phyloP scores from a whole-genome alignment of 2,797 vertebrate genomes.

The Acrossocheilus fasciatus region DNA sequence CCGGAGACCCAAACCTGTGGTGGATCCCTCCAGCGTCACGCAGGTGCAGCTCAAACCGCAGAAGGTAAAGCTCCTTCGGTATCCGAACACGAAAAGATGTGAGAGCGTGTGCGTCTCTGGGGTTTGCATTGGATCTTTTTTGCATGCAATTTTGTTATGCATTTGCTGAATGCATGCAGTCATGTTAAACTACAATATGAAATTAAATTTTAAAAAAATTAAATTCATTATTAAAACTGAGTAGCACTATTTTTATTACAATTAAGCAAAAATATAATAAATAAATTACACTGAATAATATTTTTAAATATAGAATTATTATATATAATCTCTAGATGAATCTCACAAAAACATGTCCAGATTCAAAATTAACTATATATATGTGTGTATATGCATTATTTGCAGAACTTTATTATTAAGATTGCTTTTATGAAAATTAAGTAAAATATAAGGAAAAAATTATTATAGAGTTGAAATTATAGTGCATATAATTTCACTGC shows the following conservation, averaged over 20 bases:
- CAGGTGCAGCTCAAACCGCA: conserved; percentile 83
- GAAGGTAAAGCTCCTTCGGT: conserved; percentile 78
- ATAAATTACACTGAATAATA: no score
- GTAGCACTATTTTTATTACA: no score
- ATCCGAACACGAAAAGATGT: no score
- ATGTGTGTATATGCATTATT: background rate
- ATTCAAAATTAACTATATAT: no score
- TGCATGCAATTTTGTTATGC: background rate
- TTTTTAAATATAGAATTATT: no score
- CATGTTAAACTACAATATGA: background rate
- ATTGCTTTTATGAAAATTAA: background rate
- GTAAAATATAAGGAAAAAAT: background rate
- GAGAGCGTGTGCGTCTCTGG: no score
- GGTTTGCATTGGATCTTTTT: background rate
- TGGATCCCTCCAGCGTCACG: conserved; percentile 88
- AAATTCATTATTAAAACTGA: no score
- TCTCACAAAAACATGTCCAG: no score
- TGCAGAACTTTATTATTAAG: background rate
- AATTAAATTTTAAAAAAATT: no score
- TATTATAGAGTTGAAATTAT: background rate
- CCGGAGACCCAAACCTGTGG: conserved; percentile 88
- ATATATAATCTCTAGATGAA: no score
- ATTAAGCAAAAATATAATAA: no score
- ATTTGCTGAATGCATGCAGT: background rate
- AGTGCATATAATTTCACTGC: background rate